phyloP scores from a whole-genome alignment of 2,888 invertebrate species.

The Mamestra brassicae region DNA sequence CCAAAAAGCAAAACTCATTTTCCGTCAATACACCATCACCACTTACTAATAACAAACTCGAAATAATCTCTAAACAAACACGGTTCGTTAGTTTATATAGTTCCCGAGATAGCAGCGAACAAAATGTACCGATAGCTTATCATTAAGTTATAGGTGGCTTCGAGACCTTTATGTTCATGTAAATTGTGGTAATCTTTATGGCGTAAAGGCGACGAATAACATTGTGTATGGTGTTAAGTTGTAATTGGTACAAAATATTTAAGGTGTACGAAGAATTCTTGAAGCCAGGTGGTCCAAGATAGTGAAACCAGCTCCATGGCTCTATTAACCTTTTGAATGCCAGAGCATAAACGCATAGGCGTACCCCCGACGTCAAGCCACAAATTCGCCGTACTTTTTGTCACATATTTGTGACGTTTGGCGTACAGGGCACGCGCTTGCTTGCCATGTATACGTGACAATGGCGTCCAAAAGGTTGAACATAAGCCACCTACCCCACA shows the following conservation, averaged over 20 bases:
- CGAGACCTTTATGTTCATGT: conserved; percentile 44
- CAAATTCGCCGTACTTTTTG: too few species aligned
- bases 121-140: conserved; percentile 65
- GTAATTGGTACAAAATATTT: conserved; percentile 34
- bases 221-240: conserved; percentile 21
- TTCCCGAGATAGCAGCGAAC: conserved; percentile 61
- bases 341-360: too few species aligned
- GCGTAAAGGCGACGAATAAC: conserved; percentile 20
- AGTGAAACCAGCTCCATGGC: not conserved
- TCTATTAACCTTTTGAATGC: not conserved
- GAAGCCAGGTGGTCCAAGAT: conserved; percentile 10
- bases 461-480: too few species aligned
- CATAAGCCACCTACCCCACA: not conserved
- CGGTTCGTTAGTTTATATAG: conserved; percentile 63
- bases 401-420: too few species aligned
- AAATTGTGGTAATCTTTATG: conserved; percentile 50
- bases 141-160: conserved; percentile 42
- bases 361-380: too few species aligned
- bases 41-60: conserved; percentile 43
- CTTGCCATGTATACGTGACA: too few species aligned
- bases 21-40: conserved; percentile 14
- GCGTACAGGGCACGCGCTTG: too few species aligned
- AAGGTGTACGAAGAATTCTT: not conserved
- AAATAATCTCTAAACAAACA: conserved; percentile 61
- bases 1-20: not conserved